Evolutionary conservation across 1,140 invertebrate species (phyloP), one percentile per base, ranked within the genome.

Genomic region (Trichogramma pretiosum): DNA sequence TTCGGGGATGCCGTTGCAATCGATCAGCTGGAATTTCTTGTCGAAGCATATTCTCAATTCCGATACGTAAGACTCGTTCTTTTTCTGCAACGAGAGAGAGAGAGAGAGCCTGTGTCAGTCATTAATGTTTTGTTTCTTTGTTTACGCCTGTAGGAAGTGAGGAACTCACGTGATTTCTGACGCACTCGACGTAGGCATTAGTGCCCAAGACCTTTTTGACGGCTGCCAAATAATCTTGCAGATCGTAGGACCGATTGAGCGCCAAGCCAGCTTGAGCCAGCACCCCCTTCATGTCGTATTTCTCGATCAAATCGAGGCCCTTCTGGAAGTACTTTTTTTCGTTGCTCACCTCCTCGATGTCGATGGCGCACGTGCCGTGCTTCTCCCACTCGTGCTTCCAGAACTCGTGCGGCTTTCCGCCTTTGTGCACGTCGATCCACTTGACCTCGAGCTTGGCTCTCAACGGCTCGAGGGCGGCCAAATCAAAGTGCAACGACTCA

Each of bases 321-420:
- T 78, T 69, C 1, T 65, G 57, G 53, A 90, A 90, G 61, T 88
- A 91, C 58, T 87, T 86, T 0, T 75, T 57, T 59, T 89, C 81
- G 5, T 71, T 77, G 54, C 81, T 74, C 1, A 90, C 60, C 7
- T 57, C 35, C n/a, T 77, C 64, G 2, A 88, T 49, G 7, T 61
- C 55, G 1, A 77, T 71, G 13, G 86, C 84, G 59, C 88, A 91
- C 1, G 87, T 87, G 0, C 87, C 88, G 63, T 92, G 88, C 59
- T 90, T 92, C 1, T 73, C 62, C 87, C 87, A 92, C 63, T 90
- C 88, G 50, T 92, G 86, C 49, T 79, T 71, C 88, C 87, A 91
- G 7, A 91, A 74, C 7, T 75, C 73, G 55, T 80, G 74, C 10
- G 66, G 59, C 26, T 72, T 65, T 2, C 69, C 77, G 61, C 76